These are phyloP conservation scores for Amaurobius ferox DNA, from an alignment of 2,888 invertebrate species.

Conservation along the genomic window DNA sequence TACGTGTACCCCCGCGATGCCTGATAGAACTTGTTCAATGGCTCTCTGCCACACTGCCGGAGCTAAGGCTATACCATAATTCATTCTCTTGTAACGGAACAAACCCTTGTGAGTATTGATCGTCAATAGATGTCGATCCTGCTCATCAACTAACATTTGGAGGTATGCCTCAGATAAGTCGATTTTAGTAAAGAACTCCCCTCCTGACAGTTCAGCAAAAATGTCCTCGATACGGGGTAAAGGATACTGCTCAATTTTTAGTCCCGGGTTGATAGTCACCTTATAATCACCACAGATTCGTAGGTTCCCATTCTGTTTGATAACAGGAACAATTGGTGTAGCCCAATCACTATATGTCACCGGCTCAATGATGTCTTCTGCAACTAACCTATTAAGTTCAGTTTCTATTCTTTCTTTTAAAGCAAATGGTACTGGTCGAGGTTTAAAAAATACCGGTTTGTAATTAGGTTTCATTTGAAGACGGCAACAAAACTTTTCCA, in stretches of 20 bases:
- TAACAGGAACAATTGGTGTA: conserved; percentile 46
- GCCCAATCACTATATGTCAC: conserved; percentile 46
- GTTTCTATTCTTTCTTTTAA: conserved; percentile 44
- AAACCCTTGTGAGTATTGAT: no score
- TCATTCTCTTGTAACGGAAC: no score
- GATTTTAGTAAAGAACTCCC: no score
- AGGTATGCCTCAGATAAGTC: no score
- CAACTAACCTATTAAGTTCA: conserved; percentile 36
- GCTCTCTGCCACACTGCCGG: no score
- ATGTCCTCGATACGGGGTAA: no score
- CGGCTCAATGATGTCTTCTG: conserved; percentile 43
- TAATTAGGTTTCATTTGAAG: conserved; percentile 43
- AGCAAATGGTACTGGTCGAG: conserved; percentile 50
- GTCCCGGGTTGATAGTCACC: conserved; percentile 74
- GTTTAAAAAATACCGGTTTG: conserved; percentile 45
- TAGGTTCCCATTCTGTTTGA: conserved; percentile 72
- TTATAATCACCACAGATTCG: conserved; percentile 77
- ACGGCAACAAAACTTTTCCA: conserved; percentile 44
- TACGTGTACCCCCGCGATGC: no score
- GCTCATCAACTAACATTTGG: no score
- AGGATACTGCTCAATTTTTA: conserved; percentile 75
- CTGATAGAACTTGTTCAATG: no score
- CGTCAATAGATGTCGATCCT: no score
- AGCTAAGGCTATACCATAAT: no score
- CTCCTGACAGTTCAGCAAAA: no score